A percentile compares a stretch with the other conserved stretches of the same genome.
phyloP scores from a whole-genome alignment of 2,888 invertebrate species.

The Homarus gammarus region DNA sequence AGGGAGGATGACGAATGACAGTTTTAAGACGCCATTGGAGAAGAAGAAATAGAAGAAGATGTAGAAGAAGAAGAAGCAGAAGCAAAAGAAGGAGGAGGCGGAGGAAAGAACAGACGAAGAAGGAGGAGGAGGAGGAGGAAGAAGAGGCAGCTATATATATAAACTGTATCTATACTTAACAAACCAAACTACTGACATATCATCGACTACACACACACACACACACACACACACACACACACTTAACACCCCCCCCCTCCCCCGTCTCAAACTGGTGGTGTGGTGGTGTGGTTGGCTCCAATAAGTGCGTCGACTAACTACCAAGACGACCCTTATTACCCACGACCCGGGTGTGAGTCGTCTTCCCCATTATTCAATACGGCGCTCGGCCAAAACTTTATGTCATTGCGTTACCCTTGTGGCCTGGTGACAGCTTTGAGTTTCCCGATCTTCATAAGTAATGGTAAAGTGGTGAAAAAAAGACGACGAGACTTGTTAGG shows the following conservation, averaged over 20 bases:
- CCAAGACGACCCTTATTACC: constrained; percentile 23
- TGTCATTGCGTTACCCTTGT: constrained; percentile 38
- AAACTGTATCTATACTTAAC: no score
- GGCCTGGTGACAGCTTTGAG: neutral
- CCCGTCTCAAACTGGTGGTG: neutral
- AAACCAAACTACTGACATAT: no score
- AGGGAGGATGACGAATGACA: no score
- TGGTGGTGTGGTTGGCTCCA: constrained; percentile 4
- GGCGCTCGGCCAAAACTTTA: constrained; percentile 22
- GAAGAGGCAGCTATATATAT: no score
- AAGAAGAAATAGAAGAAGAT: no score
- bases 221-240: neutral
- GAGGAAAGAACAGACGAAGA: neutral
- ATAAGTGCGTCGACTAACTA: constrained; percentile 26
- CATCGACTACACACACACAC: neutral
- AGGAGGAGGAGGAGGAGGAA: no score
- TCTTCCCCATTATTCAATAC: constrained; percentile 43
- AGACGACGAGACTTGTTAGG: neutral
- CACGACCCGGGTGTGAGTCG: neutral
- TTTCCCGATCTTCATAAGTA: neutral
- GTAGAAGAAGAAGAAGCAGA: neutral
- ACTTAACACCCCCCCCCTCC: neutral
- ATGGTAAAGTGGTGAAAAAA: neutral
- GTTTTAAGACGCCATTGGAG: no score
- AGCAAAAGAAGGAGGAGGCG: neutral